These are phyloP conservation scores for Tenebrio molitor DNA, from an alignment of 1,140 invertebrate genomes.

Conservation along the genomic window DNA sequence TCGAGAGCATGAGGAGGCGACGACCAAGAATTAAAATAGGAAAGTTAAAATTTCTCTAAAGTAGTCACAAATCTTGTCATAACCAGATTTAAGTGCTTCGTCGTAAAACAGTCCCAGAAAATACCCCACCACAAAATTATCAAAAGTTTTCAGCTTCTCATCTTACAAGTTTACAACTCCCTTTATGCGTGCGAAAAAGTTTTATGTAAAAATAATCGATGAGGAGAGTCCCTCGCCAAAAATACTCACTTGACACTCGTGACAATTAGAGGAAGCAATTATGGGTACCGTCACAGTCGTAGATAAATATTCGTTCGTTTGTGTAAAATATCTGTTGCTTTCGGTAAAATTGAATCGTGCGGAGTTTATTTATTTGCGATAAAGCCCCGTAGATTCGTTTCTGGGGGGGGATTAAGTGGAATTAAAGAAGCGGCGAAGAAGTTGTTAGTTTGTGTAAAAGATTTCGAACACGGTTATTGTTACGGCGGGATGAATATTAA, in stretches of 20 bases:
- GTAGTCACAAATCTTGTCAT: slow-evolving; percentile 37
- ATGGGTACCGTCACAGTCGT: not conserved
- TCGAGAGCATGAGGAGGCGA: not conserved
- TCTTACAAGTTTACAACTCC: slow-evolving; percentile 14
- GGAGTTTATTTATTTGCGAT: slow-evolving; percentile 31
- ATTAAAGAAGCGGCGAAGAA: slow-evolving; percentile 22
- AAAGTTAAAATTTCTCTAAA: slow-evolving; percentile 40
- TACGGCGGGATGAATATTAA: slow-evolving; percentile 32
- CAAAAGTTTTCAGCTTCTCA: slow-evolving; percentile 23
- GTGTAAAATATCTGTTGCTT: slow-evolving; percentile 18
- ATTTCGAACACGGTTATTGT: slow-evolving; percentile 24
- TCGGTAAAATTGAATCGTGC: slow-evolving; percentile 21
- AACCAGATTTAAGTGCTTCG: slow-evolving; percentile 30
- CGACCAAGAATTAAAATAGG: slow-evolving; percentile 18
- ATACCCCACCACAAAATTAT: slow-evolving; percentile 20
- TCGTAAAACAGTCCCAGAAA: slow-evolving; percentile 21
- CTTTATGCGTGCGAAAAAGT: slow-evolving; percentile 6
- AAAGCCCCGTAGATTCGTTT: slow-evolving; percentile 21
- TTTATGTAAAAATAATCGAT: not conserved
- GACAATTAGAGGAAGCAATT: slow-evolving; percentile 17
- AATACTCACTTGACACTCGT: not conserved
- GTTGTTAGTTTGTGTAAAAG: slow-evolving; percentile 8
- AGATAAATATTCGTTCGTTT: not conserved
- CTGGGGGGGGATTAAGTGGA: slow-evolving; percentile 2
- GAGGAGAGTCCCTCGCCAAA: not conserved